phyloP scores from a whole-genome alignment of 2,888 invertebrate species.

The Lepidonotus clava region DNA sequence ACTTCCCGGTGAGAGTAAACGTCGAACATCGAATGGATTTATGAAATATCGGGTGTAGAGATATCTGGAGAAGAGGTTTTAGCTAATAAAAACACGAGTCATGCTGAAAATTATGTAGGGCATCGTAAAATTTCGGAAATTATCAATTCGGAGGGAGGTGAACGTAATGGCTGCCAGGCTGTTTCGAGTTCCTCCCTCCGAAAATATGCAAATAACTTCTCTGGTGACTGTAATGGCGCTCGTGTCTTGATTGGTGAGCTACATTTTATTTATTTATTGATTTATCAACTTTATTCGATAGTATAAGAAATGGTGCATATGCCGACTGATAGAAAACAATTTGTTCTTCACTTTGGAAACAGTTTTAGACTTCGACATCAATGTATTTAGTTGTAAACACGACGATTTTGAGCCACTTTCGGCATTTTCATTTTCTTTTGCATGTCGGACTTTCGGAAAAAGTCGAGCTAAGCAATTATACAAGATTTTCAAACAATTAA shows the following conservation, averaged over 20 bases:
- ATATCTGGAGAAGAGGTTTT: background rate
- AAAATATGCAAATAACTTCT: slow-evolving; percentile 54
- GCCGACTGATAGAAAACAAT: slow-evolving; percentile 21
- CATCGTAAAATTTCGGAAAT: too few relatives aligned
- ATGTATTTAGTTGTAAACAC: background rate
- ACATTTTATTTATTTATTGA: slow-evolving; percentile 51
- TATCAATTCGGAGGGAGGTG: slow-evolving; percentile 23
- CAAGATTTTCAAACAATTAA: background rate
- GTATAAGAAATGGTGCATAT: background rate
- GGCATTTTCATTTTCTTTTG: slow-evolving; percentile 52
- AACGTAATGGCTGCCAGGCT: background rate
- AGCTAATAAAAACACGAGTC: background rate
- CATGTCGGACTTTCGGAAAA: slow-evolving; percentile 46
- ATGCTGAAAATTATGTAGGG: background rate
- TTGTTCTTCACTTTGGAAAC: slow-evolving; percentile 53
- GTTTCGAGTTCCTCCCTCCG: slow-evolving; percentile 34
- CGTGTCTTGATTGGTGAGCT: slow-evolving; percentile 46
- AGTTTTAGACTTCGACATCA: background rate
- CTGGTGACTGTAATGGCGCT: slow-evolving; percentile 55
- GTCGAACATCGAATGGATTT: too few relatives aligned
- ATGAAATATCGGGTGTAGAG: too few relatives aligned
- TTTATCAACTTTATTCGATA: slow-evolving; percentile 9
- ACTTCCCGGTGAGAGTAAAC: too few relatives aligned
- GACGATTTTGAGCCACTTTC: slow-evolving; percentile 43
- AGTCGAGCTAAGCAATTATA: slow-evolving; percentile 1